phyloP scores from a whole-genome alignment of 1,140 invertebrate genomes.

The Megalopta genalis region DNA sequence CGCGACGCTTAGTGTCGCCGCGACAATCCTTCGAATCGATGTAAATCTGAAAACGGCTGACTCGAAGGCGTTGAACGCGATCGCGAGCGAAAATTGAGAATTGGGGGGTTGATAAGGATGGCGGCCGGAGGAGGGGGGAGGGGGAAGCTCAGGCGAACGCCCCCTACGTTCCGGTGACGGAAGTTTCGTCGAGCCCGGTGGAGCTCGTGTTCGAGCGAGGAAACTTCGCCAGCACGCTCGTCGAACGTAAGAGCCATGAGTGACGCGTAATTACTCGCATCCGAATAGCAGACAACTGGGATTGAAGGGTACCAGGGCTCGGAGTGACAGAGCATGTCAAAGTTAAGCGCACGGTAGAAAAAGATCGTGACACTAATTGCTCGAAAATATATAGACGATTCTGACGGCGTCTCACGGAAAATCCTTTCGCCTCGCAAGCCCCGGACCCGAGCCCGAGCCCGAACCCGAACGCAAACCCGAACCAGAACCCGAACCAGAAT shows the following conservation, averaged over 20 bases:
- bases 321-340: conserved; percentile 66
- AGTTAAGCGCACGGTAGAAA: conserved; percentile 63
- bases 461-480: too few species aligned
- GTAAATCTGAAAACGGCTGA: too few species aligned
- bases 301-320: conserved; percentile 63
- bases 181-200: conserved; percentile 50
- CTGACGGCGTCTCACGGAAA: conserved; percentile 43
- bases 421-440: conserved; percentile 39
- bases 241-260: conserved; percentile 67
- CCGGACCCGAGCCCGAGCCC: background rate
- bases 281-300: conserved; percentile 67
- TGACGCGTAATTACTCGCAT: conserved; percentile 69
- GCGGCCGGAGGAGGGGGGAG: too few species aligned
- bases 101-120: too few species aligned
- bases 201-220: conserved; percentile 45
- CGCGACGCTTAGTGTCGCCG: too few species aligned
- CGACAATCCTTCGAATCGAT: too few species aligned
- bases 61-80: too few species aligned
- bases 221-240: conserved; percentile 62
- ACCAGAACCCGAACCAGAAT: too few species aligned
- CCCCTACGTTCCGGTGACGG: conserved; percentile 44
- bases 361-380: conserved; percentile 68
- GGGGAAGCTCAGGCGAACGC: too few species aligned
- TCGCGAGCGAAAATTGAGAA: too few species aligned
- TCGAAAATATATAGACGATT: conserved; percentile 62